A percentile compares a stretch with the other conserved stretches of the same genome.
phyloP scores from a whole-genome alignment of 1,140 invertebrate genomes.

The Trachymyrmex septentrionalis region DNA sequence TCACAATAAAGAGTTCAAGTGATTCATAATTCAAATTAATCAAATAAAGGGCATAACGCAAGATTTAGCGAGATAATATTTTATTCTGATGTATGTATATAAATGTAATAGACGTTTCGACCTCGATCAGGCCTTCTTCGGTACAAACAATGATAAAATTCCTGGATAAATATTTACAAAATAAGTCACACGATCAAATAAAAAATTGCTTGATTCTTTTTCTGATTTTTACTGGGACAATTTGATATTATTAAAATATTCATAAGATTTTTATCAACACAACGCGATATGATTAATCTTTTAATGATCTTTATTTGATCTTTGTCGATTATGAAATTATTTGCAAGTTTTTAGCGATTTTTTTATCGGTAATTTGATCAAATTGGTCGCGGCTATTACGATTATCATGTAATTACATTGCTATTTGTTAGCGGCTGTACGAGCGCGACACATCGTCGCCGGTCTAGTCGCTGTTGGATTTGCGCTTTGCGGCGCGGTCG shows the following conservation, averaged over 20 bases:
- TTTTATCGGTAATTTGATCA: background rate
- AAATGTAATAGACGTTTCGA: too few species aligned
- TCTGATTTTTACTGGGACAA: background rate
- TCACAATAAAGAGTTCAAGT: too few species aligned
- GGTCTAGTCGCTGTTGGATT: slow-evolving; percentile 87
- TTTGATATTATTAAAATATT: background rate
- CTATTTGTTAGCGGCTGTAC: slow-evolving; percentile 84
- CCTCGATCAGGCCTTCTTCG: too few species aligned
- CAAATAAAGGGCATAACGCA: too few species aligned
- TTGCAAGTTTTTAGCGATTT: background rate
- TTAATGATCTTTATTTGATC: background rate
- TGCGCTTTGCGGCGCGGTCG: slow-evolving; percentile 87
- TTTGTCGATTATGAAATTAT: background rate
- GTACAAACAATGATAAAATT: too few species aligned
- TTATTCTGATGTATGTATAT: too few species aligned
- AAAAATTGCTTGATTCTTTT: background rate
- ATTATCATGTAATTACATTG: background rate
- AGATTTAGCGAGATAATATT: too few species aligned
- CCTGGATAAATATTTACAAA: too few species aligned
- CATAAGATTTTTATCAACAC: background rate
- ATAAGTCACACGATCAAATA: background rate
- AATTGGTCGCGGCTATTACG: background rate
- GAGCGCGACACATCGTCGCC: slow-evolving; percentile 86
- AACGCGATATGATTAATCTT: too few species aligned
- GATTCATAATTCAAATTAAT: too few species aligned